Base-by-base conservation (phyloP, 1,140 invertebrate genomes). In the Diorhabda carinulata region DNA sequence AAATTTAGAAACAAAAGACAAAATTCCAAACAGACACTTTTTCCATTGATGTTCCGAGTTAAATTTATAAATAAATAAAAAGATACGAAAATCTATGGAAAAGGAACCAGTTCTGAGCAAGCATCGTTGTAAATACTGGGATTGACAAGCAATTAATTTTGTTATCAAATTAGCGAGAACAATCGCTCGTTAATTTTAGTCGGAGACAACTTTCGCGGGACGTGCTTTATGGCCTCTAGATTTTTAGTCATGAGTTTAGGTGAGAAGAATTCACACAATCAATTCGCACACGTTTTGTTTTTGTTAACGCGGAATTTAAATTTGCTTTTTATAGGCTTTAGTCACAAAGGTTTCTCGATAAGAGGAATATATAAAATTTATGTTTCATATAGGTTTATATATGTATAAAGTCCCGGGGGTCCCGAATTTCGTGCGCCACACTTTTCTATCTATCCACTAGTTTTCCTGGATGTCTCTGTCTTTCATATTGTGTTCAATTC, bases 121-220 rank as follows among this genome's bases (percentile, higher is more conserved):
- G 68, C 73, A 74, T 78, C 72, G 76, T 77, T 77, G 77, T 78
- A 77, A 78, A 75, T 76, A 75, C 69, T 70, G 57, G 72, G 63
- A 75, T 74, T 72, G 75, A 76, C 77, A 78, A 78, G 73, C 75
- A 77, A 78, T 78, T 78, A 78, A 78, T 78, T 78, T 77, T 71
- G 71, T 78, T 78, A 78, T 78, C 77, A 78, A 78, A 78, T 78
- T 78, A 78, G 76, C 73, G 76, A 73, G 75, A 76, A 76, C 72
- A 73, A 78, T 78, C 76, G 75, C 70, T 75, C 68, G 77, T 78
- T 76, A 74, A 75, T 75, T 75, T 76, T 41, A 57, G 61, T 68
- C 65, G 40, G 61, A 9, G 71, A 74, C 73, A 71, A 64, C 47
- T 72, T 25, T 63, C 41, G 63, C 68, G 61, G 63, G 57, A 70